Evolutionary conservation across 2,888 invertebrate genomes (phyloP).

Genomic region (Branchellion lobata): DNA sequence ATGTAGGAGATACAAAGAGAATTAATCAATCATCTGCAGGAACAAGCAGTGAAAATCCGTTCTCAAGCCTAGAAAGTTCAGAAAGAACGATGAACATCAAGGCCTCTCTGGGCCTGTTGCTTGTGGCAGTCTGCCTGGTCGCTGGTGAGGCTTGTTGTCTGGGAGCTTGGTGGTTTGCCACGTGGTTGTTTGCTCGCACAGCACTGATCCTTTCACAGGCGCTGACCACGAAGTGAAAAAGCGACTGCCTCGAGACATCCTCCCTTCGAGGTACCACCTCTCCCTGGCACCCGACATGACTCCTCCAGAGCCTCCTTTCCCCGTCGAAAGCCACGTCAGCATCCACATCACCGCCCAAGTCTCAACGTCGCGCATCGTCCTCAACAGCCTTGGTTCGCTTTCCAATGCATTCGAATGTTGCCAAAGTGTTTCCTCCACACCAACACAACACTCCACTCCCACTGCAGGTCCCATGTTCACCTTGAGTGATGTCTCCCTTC

Average conservation of each 20-base stretch:
- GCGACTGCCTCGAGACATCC: conserved; percentile 26
- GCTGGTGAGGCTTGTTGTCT: too few species aligned
- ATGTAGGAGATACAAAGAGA: too few species aligned
- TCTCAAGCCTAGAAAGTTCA: too few species aligned
- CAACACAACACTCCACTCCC: background rate
- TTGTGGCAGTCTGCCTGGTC: too few species aligned
- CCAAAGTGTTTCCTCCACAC: background rate
- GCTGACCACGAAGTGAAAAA: background rate
- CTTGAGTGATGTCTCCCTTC: too few species aligned
- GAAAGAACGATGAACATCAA: too few species aligned
- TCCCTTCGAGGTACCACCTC: conserved; percentile 36
- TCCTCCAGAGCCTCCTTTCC: conserved; percentile 32
- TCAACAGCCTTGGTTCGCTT: conserved; percentile 25
- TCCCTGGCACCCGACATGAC: conserved; percentile 38
- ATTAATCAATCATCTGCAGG: too few species aligned
- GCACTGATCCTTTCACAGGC: too few species aligned
- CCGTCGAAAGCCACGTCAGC: conserved; percentile 32
- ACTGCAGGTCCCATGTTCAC: background rate
- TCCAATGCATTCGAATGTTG: background rate
- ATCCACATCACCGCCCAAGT: conserved; percentile 28
- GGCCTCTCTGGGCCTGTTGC: too few species aligned
- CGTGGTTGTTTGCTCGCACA: too few species aligned
- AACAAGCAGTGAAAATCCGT: too few species aligned
- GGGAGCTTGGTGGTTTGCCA: too few species aligned
- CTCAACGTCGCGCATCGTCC: conserved; percentile 12